Evolutionary conservation across 2,888 invertebrate species (phyloP).

Genomic region (Trichopria drosophilae): DNA sequence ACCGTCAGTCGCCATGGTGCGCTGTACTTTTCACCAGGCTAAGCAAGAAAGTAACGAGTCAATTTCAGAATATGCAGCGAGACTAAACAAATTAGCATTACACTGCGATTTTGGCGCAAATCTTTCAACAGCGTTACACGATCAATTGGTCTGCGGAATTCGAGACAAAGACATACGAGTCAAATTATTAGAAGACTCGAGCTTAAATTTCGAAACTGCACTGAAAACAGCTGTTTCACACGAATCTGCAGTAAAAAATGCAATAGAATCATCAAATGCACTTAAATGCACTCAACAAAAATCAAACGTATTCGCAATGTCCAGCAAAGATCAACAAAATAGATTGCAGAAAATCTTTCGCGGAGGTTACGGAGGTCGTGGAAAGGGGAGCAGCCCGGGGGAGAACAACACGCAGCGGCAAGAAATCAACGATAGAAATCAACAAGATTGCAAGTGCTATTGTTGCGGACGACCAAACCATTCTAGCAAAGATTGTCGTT

Average conservation of each 20-base stretch:
- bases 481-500: slow-evolving; percentile 3
- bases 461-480: not conserved
- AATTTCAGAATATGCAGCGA: slow-evolving; percentile 24
- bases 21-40: slow-evolving; percentile 29
- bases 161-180: slow-evolving; percentile 25
- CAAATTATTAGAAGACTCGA: slow-evolving; percentile 9
- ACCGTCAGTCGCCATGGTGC: slow-evolving; percentile 26
- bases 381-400: not conserved
- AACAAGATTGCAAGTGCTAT: slow-evolving; percentile 2
- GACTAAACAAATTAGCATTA: slow-evolving; percentile 27
- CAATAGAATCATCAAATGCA: not conserved
- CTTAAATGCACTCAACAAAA: not conserved
- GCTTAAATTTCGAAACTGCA: slow-evolving; percentile 20
- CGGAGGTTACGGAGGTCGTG: slow-evolving; percentile 1
- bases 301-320: slow-evolving; percentile 6
- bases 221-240: slow-evolving; percentile 14
- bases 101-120: slow-evolving; percentile 28
- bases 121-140: slow-evolving; percentile 23
- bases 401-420: slow-evolving; percentile 2
- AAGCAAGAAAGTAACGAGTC: slow-evolving; percentile 25
- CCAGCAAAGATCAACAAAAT: slow-evolving; percentile 2
- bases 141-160: slow-evolving; percentile 32
- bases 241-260: slow-evolving; percentile 19
- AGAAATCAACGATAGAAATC: not conserved
- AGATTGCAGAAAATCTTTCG: not conserved